Evolutionary conservation across 2,797 vertebrate species (phyloP), one percentile per base, ranked within the genome.

Genomic region (Sitta carolinensis): DNA sequence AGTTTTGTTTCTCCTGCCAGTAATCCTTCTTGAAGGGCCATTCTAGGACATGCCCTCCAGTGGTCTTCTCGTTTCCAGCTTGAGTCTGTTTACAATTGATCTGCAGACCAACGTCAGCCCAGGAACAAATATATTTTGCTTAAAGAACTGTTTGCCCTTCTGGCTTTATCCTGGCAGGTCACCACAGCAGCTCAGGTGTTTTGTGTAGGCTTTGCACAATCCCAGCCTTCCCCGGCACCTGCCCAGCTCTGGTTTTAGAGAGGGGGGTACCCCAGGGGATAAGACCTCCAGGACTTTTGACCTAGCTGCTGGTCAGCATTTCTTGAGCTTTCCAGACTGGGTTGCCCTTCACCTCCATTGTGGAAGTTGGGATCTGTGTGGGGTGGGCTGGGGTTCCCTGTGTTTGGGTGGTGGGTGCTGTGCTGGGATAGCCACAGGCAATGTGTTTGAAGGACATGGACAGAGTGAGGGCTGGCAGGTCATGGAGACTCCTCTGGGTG

Each of bases 81-180:
- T 3, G 52, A 74, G 57, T 80, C 61, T 93, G 26, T 93, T 94
- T 74, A 10, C 11, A 0, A 94, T 91, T 7, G 3, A 88, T 91
- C 93, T 57, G 27, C 38, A n/a, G 52, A 70, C 76, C 79, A 45
- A 16, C 4, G 2, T 82, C 79, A 94, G 80, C 59, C 48, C 64
- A 70, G 54, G 87, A 95, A 77, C 72, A 94, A 94, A 91, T 58
- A 69, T 38, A 83, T 87, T 93, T 91, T 95, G 72, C 69, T 90
- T 70, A 63, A 87, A 61, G 68, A 85, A 52, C 69, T 84, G 11
- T 80, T 94, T 91, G 93, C 23, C 90, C 83, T 95, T 90, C 90
- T 85, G 79, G 61, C 64, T 77, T 77, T 34, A 34, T 78, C 79
- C 76, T 80, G 48, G 27, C 15, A 4, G 30, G 59, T 87, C 23